Conservation (phyloP, 2,888 invertebrate genomes). For the Apamea monoglypha region DNA sequence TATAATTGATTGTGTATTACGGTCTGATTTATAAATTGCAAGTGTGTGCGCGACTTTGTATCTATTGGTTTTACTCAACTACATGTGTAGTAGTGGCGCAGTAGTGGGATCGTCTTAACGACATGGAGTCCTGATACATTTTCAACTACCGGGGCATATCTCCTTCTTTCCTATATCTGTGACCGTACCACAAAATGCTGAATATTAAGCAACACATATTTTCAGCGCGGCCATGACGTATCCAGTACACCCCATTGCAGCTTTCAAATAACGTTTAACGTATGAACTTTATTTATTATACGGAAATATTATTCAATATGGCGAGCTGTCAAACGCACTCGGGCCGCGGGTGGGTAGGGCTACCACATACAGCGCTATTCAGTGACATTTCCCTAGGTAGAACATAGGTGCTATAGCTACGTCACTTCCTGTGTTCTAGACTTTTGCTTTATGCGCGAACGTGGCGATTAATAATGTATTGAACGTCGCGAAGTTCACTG, state of each 20-base stretch:
- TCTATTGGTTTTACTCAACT: no score
- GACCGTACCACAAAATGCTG: neutral
- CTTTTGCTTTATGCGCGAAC: conserved; percentile 37
- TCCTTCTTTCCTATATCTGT: no score
- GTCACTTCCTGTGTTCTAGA: conserved; percentile 45
- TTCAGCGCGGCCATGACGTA: conserved; percentile 41
- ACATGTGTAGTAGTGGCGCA: no score
- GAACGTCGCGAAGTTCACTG: conserved; percentile 39
- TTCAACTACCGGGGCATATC: no score
- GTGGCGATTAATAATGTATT: conserved; percentile 41
- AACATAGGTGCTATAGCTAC: conserved; percentile 15
- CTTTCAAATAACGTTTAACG: conserved; percentile 62
- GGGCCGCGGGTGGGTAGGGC: conserved; percentile 62
- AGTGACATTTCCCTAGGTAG: conserved; percentile 64
- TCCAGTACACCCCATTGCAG: conserved; percentile 48
- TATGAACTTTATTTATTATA: conserved; percentile 66
- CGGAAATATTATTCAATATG: conserved; percentile 80
- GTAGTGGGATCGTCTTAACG: no score
- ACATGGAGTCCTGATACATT: no score
- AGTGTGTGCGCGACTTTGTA: no score
- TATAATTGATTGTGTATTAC: no score
- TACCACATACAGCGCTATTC: conserved; percentile 70
- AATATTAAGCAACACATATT: conserved; percentile 16
- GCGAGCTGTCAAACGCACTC: conserved; percentile 83
- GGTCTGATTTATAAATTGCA: no score